phyloP scores from a whole-genome alignment of 92 coral and sea anemone genomes.

The Micromussa lordhowensis region DNA sequence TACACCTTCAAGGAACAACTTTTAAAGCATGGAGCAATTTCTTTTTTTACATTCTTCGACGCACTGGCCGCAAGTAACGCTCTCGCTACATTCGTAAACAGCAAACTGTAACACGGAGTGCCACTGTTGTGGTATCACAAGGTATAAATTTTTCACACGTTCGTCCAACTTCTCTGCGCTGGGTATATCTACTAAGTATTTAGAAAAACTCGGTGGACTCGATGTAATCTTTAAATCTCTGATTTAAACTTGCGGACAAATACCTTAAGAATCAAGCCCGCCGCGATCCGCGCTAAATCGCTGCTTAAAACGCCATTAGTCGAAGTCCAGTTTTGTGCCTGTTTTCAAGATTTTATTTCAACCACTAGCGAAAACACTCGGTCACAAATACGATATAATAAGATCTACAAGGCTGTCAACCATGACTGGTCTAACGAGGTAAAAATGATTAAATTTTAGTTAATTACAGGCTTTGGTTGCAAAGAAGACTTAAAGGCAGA shows the following conservation, averaged over 20 bases:
- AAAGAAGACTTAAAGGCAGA: not conserved
- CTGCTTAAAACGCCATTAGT: not conserved
- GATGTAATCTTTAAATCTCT: not conserved
- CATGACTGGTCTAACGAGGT: slow-evolving; percentile 19
- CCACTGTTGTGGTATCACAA: not conserved
- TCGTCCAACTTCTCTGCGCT: not conserved
- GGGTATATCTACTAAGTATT: not conserved
- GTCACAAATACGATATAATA: not conserved
- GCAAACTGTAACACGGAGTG: not conserved
- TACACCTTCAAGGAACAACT: not conserved
- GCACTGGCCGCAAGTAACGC: not conserved
- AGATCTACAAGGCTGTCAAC: slow-evolving; percentile 20
- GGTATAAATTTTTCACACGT: not conserved
- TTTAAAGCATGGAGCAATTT: not conserved
- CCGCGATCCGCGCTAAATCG: not conserved
- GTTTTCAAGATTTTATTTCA: not conserved
- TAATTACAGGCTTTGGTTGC: slow-evolving; percentile 3
- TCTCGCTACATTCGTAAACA: not conserved
- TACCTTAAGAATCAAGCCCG: not conserved
- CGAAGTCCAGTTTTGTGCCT: not conserved
- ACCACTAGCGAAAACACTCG: slow-evolving; percentile 8
- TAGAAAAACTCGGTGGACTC: not conserved
- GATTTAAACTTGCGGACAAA: not conserved
- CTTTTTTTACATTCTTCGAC: not conserved
- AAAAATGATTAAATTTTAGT: slow-evolving; percentile 7